Evolutionary conservation across 2,113 vertebrate species (phyloP), one percentile per base, ranked within the genome.

Genomic region (Solea senegalensis): DNA sequence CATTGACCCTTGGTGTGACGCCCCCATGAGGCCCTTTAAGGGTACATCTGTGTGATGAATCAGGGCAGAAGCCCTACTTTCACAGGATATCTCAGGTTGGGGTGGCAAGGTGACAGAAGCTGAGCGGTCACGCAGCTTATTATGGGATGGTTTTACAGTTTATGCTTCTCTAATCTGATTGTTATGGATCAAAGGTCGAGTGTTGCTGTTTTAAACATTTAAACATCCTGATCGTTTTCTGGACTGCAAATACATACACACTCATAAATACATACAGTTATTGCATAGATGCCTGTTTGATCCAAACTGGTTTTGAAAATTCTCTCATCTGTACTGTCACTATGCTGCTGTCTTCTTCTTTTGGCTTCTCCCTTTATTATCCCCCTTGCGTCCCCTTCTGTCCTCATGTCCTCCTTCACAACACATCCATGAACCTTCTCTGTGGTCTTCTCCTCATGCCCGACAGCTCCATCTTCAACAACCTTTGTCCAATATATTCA

Each of bases 11-110:
- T 55, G 1, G 64, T 78, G 77, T 73, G 80, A 85, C 78, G 82
- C 92, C 91, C 90, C 88, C 89, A 60, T 28, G 85, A 92, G 91
- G 88, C 77, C 75, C 62, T 89, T 91, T 85, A 91, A 82, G 76
- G 5, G 90, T 90, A 89, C 88, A 91, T 87, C 89, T 92, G 86
- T 70, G 79, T 74, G 75, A 91, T 84, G 70, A 92, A 84, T 87
- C 86, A 88, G 67, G 80, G 86, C 71, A 81, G 86, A 81, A 89
- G 84, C 74, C 67, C 74, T 10, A 34, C 61, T 78, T 91, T 91
- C 72, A 78, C 81, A 86, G 78, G 75, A 83, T 85, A 83, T 68
- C 66, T 65, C 56, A 60, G 74, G 73, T 74, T 74, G 77, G 87
- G 78, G 90, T 76, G 87, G 85, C 77, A 86, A 78, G 78, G 81